These are phyloP conservation scores for Parochlus steinenii DNA, from an alignment of 2,888 invertebrate species.

Conservation along the genomic window DNA sequence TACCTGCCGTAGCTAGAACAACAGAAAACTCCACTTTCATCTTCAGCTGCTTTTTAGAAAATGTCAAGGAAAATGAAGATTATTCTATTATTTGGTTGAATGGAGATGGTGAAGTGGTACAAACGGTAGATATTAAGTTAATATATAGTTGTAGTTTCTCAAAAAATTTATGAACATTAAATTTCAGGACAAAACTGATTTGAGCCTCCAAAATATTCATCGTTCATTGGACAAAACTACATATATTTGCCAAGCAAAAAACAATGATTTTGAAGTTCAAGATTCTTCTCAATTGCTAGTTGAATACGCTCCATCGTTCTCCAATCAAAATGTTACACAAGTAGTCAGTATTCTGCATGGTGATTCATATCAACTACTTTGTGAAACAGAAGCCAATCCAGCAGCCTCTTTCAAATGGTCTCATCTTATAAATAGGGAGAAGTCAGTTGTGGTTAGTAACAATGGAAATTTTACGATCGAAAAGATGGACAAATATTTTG, in stretches of 20 bases:
- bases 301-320: slow-evolving; percentile 1
- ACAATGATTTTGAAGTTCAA: background rate
- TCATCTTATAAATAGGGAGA: background rate
- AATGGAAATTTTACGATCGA: background rate
- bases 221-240: background rate
- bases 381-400: slow-evolving; percentile 13
- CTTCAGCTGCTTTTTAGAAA: slow-evolving; percentile 1
- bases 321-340: background rate
- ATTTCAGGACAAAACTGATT: too few relatives aligned
- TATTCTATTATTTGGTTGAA: slow-evolving; percentile 14
- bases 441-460: background rate
- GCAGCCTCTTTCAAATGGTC: slow-evolving; percentile 12
- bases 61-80: slow-evolving; percentile 13
- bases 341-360: slow-evolving; percentile 6
- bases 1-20: slow-evolving; percentile 11
- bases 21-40: slow-evolving; percentile 7
- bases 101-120: background rate
- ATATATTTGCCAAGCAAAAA: background rate
- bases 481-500: too few relatives aligned
- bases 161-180: background rate
- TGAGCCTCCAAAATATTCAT: background rate
- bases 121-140: background rate
- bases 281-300: background rate
- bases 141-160: background rate
- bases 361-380: slow-evolving; percentile 7